Evolutionary conservation across 2,888 invertebrate species (phyloP).

Genomic region (Bellardia bayeri): DNA sequence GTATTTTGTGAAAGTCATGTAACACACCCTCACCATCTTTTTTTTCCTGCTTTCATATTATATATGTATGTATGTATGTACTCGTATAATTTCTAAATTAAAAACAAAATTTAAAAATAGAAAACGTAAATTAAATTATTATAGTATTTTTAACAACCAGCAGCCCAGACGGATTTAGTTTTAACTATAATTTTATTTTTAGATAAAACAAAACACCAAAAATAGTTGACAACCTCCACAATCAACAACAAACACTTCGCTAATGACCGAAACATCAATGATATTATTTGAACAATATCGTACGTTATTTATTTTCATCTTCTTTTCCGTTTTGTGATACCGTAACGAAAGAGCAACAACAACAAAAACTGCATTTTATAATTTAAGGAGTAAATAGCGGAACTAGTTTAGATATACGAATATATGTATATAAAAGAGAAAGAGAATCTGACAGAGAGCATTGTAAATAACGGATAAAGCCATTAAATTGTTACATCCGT

Average conservation of each 20-base stretch:
- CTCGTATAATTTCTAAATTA: conserved; percentile 3
- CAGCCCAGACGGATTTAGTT: conserved; percentile 46
- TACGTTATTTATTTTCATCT: background rate
- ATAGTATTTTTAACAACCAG: conserved; percentile 58
- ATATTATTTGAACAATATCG: background rate
- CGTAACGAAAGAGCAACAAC: background rate
- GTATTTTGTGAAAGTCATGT: conserved; percentile 35
- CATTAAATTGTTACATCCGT: conserved; percentile 66
- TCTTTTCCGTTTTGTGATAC: background rate
- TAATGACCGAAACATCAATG: conserved; percentile 44
- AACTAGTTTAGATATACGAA: background rate
- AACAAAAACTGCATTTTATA: background rate
- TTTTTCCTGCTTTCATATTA: background rate
- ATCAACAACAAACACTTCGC: background rate
- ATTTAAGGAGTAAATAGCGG: conserved; percentile 20
- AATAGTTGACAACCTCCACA: conserved; percentile 35
- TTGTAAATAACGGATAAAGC: conserved; percentile 53
- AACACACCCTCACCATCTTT: conserved; percentile 63
- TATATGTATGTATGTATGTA: too few relatives aligned
- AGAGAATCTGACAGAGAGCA: background rate
- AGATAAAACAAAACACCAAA: conserved; percentile 1
- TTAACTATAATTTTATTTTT: conserved; percentile 42
- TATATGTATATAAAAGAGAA: background rate
- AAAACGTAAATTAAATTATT: conserved; percentile 56
- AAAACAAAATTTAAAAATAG: conserved; percentile 59